Conservation (phyloP, 1,140 invertebrate genomes). For the Chymomyza costata region DNA sequence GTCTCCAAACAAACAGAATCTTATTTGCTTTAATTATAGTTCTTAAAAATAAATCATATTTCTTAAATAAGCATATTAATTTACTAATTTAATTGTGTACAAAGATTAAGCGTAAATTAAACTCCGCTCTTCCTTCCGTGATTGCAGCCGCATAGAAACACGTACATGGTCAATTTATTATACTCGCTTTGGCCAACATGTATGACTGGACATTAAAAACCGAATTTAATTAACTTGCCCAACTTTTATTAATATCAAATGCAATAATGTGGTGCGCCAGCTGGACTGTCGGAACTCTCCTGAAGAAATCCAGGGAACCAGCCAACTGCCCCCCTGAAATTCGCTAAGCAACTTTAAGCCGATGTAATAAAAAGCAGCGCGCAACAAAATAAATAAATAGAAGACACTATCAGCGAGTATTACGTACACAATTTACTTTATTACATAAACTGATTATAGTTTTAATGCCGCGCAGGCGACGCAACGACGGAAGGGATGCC, state of each 20-base stretch:
- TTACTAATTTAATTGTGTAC: too few species aligned
- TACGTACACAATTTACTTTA: conserved; percentile 74
- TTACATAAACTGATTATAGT: conserved; percentile 73
- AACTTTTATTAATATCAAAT: conserved; percentile 71
- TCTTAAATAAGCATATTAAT: too few species aligned
- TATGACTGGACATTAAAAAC: conserved; percentile 69
- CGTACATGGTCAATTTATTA: conserved; percentile 62
- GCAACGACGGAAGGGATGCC: conserved; percentile 1
- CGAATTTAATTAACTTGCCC: conserved; percentile 70
- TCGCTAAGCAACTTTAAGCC: conserved; percentile 56
- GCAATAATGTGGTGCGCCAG: conserved; percentile 39
- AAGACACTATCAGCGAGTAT: conserved; percentile 67
- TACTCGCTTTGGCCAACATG: conserved; percentile 51
- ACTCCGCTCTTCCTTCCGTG: too few species aligned
- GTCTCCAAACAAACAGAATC: too few species aligned
- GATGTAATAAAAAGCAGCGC: conserved; percentile 65
- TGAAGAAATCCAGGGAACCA: not conserved
- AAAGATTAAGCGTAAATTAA: too few species aligned
- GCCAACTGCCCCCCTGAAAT: conserved; percentile 21
- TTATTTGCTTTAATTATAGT: too few species aligned
- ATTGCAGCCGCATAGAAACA: too few species aligned
- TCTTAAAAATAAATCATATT: too few species aligned
- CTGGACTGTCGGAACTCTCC: conserved; percentile 10
- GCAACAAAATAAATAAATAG: conserved; percentile 69
- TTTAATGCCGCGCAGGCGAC: conserved; percentile 53